These are phyloP conservation scores for Choreutis nemorana DNA, from an alignment of 2,888 invertebrate species.

Conservation along the genomic window DNA sequence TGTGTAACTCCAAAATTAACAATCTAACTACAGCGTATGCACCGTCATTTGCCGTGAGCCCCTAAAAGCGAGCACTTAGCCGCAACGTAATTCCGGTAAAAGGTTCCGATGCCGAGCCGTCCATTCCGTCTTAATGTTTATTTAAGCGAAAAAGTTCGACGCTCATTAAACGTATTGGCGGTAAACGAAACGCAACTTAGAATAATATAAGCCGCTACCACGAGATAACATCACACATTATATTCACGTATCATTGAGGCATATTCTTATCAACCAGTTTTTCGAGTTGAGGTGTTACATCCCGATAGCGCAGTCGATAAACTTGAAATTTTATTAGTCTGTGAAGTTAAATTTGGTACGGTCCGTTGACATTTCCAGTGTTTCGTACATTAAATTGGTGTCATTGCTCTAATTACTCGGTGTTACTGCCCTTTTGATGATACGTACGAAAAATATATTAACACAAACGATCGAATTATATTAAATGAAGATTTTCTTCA, in stretches of 20 bases:
- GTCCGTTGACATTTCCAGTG: conserved; percentile 6
- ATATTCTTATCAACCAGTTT: conserved; percentile 39
- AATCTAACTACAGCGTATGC: conserved; percentile 23
- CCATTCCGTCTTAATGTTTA: conserved; percentile 55
- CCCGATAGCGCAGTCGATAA: conserved; percentile 35
- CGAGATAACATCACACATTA: conserved; percentile 47
- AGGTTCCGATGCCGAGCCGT: conserved; percentile 36
- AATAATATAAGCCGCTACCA: conserved; percentile 28
- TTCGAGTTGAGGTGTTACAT: conserved; percentile 37
- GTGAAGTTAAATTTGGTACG: too few species aligned
- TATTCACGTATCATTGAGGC: conserved; percentile 46
- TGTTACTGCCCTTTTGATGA: too few species aligned
- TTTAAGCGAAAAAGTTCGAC: conserved; percentile 56
- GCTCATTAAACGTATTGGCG: conserved; percentile 51
- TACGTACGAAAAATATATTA: too few species aligned
- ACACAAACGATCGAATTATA: too few species aligned
- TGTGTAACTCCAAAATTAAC: neutral
- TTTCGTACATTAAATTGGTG: conserved; percentile 15
- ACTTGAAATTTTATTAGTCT: conserved; percentile 28
- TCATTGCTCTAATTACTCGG: conserved; percentile 22
- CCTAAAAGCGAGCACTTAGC: conserved; percentile 47
- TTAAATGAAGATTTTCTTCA: too few species aligned
- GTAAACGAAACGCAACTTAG: conserved; percentile 47
- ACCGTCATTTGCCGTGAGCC: conserved; percentile 22
- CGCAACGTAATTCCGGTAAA: conserved; percentile 53